Conservation (phyloP, 2,888 invertebrate genomes). For the Cyrtodaria siliqua region DNA sequence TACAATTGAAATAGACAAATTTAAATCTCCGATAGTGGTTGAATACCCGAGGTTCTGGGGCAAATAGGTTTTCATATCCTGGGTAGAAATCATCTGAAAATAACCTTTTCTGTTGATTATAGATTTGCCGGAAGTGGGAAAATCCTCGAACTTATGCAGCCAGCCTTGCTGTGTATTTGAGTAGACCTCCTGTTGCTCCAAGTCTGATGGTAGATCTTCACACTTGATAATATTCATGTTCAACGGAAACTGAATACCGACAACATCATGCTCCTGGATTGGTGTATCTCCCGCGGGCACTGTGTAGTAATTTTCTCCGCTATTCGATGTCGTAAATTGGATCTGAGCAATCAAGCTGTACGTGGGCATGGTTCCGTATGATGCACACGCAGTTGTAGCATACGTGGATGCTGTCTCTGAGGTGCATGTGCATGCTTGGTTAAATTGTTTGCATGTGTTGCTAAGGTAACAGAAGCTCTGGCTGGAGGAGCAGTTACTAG, state of each 20-base stretch:
- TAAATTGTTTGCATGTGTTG: conserved; percentile 58
- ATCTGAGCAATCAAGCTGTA: too few relatives aligned
- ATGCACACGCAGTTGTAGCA: conserved; percentile 8
- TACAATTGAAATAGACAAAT: conserved; percentile 45
- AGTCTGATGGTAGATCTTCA: conserved; percentile 36
- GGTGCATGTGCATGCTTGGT: conserved; percentile 71
- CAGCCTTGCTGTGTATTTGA: too few relatives aligned
- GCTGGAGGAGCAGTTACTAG: conserved; percentile 41
- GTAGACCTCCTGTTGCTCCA: conserved; percentile 45
- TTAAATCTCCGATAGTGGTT: conserved; percentile 56
- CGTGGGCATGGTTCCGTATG: too few relatives aligned
- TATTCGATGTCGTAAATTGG: too few relatives aligned
- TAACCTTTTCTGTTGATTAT: conserved; percentile 45
- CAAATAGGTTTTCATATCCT: conserved; percentile 28
- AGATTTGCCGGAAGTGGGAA: too few relatives aligned
- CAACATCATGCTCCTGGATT: conserved; percentile 65
- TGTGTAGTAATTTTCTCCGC: conserved; percentile 33
- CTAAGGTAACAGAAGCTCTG: conserved; percentile 67
- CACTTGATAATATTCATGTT: conserved; percentile 59
- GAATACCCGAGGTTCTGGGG: conserved; percentile 58
- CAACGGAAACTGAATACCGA: conserved; percentile 67
- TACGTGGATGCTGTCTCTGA: conserved; percentile 53
- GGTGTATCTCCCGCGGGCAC: conserved; percentile 42
- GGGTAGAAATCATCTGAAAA: conserved; percentile 67
- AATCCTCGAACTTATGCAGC: too few relatives aligned